Evolutionary conservation across 2,888 invertebrate genomes (phyloP).

Genomic region (Cephus spinipes): DNA sequence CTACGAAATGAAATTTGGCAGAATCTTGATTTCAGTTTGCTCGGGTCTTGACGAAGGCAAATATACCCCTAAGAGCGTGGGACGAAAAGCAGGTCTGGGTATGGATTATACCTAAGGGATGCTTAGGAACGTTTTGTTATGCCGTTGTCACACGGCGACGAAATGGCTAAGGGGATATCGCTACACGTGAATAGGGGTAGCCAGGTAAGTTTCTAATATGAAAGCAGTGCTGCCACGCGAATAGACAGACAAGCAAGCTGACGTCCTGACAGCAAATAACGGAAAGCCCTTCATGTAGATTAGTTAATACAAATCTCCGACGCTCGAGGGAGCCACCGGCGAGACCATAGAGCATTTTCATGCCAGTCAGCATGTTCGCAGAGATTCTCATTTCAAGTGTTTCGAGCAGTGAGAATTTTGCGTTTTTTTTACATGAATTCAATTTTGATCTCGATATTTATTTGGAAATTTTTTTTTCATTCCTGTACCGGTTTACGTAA

Average conservation of each 20-base stretch:
- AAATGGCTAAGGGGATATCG: background rate
- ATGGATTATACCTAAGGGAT: background rate
- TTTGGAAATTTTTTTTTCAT: background rate
- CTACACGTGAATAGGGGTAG: conserved; percentile 9
- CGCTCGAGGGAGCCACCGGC: conserved; percentile 12
- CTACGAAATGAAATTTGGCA: background rate
- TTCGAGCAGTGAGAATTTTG: background rate
- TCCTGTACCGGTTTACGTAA: no score
- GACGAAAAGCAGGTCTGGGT: background rate
- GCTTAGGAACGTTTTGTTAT: conserved; percentile 25
- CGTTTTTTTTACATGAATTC: background rate
- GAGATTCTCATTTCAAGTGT: background rate
- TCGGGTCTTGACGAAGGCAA: background rate
- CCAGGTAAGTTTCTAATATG: conserved; percentile 15
- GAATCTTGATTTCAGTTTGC: background rate
- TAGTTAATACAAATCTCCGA: conserved; percentile 21
- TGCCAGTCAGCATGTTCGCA: background rate
- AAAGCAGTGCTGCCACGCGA: conserved; percentile 11
- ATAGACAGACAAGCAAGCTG: background rate
- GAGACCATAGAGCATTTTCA: background rate
- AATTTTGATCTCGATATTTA: background rate
- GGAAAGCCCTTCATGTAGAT: conserved; percentile 14
- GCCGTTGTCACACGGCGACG: conserved; percentile 16
- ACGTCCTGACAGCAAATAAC: background rate
- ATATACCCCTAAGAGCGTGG: background rate